phyloP scores from a whole-genome alignment of 2,888 invertebrate genomes.

The Pristionchus japonicus region DNA sequence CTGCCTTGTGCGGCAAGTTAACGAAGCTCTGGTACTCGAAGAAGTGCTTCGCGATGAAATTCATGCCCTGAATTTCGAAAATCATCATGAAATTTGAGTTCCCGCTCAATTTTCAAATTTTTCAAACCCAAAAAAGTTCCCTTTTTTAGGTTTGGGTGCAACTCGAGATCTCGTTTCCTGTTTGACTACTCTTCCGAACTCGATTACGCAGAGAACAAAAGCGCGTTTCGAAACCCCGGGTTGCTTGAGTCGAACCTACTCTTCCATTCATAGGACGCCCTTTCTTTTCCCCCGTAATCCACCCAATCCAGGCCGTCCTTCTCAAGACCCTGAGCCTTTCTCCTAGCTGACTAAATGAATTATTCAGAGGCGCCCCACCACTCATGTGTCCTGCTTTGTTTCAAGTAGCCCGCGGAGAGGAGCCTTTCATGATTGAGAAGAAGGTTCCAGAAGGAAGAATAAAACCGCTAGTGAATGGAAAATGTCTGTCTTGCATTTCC shows the following conservation, averaged over 20 bases:
- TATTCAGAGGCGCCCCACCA: neutral
- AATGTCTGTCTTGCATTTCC: no score
- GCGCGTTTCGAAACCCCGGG: neutral
- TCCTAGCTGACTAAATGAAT: constrained; percentile 24
- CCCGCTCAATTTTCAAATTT: neutral
- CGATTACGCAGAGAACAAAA: neutral
- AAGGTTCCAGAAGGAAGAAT: neutral
- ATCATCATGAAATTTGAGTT: neutral
- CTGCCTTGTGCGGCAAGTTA: constrained; percentile 74
- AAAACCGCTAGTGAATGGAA: neutral
- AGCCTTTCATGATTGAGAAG: neutral
- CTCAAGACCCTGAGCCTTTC: neutral
- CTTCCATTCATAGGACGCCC: neutral
- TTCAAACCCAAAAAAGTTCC: neutral
- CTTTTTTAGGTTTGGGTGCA: neutral
- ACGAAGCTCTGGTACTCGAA: constrained; percentile 75
- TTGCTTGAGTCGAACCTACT: neutral
- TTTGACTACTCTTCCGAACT: neutral
- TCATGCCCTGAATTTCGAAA: constrained; percentile 68
- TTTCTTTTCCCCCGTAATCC: neutral
- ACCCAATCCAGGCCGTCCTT: neutral
- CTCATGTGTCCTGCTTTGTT: constrained; percentile 2
- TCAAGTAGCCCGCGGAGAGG: neutral
- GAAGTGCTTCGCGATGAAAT: constrained; percentile 74
- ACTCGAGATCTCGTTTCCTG: constrained; percentile 35